Evolutionary conservation across 2,888 invertebrate genomes (phyloP).

Genomic region (Gasteruption jaculator): DNA sequence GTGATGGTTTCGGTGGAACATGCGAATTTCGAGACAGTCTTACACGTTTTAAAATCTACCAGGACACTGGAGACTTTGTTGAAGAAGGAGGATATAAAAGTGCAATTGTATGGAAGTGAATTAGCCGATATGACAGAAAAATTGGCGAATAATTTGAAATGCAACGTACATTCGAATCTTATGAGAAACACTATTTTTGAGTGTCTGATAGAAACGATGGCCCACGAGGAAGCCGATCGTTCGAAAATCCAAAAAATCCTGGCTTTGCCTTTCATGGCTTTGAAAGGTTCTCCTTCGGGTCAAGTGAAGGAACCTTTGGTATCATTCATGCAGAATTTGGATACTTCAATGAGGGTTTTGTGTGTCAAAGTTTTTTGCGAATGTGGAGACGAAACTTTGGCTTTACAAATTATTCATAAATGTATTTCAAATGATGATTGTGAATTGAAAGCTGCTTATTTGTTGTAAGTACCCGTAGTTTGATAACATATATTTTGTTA

Average conservation of each 20-base stretch:
- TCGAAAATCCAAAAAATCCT: slow-evolving; percentile 35
- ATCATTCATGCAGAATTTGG: no score
- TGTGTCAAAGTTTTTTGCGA: slow-evolving; percentile 35
- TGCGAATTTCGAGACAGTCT: slow-evolving; percentile 26
- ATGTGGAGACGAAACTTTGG: slow-evolving; percentile 31
- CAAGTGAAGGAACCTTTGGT: slow-evolving; percentile 19
- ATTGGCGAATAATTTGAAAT: slow-evolving; percentile 24
- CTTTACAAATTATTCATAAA: slow-evolving; percentile 32
- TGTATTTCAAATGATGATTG: slow-evolving; percentile 30
- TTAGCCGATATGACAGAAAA: slow-evolving; percentile 21
- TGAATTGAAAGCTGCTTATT: slow-evolving; percentile 24
- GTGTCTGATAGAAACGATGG: slow-evolving; percentile 34
- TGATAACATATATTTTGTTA: slow-evolving; percentile 3
- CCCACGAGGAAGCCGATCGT: slow-evolving; percentile 32
- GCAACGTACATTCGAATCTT: slow-evolving; percentile 14
- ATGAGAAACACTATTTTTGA: slow-evolving; percentile 30
- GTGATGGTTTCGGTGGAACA: slow-evolving; percentile 22
- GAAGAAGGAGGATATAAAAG: slow-evolving; percentile 21
- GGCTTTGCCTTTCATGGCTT: slow-evolving; percentile 33
- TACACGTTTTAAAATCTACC: slow-evolving; percentile 29
- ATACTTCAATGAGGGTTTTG: slow-evolving; percentile 30
- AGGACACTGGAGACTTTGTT: slow-evolving; percentile 31
- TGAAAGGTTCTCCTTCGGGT: slow-evolving; percentile 16
- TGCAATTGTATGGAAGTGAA: slow-evolving; percentile 29
- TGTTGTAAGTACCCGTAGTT: slow-evolving; percentile 4